These are phyloP conservation scores for Fragum whitleyi DNA, from an alignment of 2,888 invertebrate genomes.

Conservation along the genomic window DNA sequence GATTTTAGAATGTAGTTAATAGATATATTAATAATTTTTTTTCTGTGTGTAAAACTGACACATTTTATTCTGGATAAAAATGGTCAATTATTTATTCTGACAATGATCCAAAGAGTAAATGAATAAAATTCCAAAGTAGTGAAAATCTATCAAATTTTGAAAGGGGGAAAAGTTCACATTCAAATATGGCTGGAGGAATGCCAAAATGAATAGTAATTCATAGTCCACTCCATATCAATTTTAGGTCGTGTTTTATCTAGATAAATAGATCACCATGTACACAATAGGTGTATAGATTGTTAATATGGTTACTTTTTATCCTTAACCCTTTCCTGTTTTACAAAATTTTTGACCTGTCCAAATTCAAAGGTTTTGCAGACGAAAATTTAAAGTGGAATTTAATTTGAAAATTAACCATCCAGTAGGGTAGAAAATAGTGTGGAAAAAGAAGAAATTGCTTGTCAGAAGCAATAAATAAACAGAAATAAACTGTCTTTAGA, in stretches of 20 bases:
- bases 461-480: not conserved
- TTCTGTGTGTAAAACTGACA: too few species aligned
- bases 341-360: not conserved
- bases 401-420: too few species aligned
- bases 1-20: too few species aligned
- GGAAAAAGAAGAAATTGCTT: not conserved
- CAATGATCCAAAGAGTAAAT: too few species aligned
- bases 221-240: not conserved
- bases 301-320: not conserved
- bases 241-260: not conserved
- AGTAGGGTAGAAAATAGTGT: not conserved
- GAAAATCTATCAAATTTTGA: too few species aligned
- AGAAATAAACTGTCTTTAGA: too few species aligned
- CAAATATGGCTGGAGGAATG: not conserved
- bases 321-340: not conserved
- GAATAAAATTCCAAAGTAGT: too few species aligned
- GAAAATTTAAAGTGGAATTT: too few species aligned
- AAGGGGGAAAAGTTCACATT: too few species aligned
- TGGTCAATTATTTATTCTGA: too few species aligned
- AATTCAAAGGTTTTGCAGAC: not conserved
- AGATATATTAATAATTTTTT: too few species aligned
- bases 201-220: not conserved
- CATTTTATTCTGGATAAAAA: too few species aligned
- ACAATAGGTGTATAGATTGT: not conserved
- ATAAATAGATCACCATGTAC: conserved; percentile 1